These are phyloP conservation scores for Subacronicta megacephala DNA, from an alignment of 2,888 invertebrate species.

Conservation along the genomic window DNA sequence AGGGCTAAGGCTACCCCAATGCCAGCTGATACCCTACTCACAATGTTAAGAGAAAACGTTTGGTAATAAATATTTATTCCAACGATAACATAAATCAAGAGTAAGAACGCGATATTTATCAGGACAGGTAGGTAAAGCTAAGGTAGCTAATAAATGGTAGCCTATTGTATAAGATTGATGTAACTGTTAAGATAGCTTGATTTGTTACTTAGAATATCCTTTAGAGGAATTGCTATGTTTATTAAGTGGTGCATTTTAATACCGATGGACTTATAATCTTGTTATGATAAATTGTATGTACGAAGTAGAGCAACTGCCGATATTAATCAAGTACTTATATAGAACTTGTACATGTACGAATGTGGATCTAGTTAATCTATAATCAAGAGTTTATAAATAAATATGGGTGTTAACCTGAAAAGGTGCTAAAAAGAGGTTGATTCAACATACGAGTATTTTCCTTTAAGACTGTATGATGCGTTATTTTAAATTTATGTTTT, in stretches of 20 bases:
- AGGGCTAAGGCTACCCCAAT: conserved; percentile 34
- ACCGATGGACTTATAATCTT: not conserved
- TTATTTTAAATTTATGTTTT: too few relatives aligned
- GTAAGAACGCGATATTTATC: conserved; percentile 32
- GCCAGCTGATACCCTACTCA: conserved; percentile 28
- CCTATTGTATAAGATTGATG: conserved; percentile 37
- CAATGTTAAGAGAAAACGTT: conserved; percentile 10
- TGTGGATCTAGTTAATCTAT: too few relatives aligned
- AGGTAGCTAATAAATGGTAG: conserved; percentile 31
- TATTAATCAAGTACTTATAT: too few relatives aligned
- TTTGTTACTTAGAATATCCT: conserved; percentile 24
- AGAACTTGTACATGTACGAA: too few relatives aligned
- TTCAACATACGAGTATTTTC: too few relatives aligned
- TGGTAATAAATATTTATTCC: conserved; percentile 10
- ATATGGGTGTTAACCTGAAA: too few relatives aligned
- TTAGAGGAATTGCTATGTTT: conserved; percentile 39
- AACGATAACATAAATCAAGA: conserved; percentile 31
- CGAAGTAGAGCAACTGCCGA: not conserved
- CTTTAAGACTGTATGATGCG: too few relatives aligned
- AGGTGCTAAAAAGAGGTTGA: too few relatives aligned
- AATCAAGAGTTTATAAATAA: too few relatives aligned
- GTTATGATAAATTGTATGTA: not conserved
- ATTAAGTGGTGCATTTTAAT: conserved; percentile 29
- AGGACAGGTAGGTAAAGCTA: conserved; percentile 33
- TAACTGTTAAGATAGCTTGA: conserved; percentile 28